Percentiles rank a stretch among this genome's conserved stretches.
Evolutionary conservation across 2,113 vertebrate genomes (phyloP).

Genomic region (Gasterosteus aculeatus): DNA sequence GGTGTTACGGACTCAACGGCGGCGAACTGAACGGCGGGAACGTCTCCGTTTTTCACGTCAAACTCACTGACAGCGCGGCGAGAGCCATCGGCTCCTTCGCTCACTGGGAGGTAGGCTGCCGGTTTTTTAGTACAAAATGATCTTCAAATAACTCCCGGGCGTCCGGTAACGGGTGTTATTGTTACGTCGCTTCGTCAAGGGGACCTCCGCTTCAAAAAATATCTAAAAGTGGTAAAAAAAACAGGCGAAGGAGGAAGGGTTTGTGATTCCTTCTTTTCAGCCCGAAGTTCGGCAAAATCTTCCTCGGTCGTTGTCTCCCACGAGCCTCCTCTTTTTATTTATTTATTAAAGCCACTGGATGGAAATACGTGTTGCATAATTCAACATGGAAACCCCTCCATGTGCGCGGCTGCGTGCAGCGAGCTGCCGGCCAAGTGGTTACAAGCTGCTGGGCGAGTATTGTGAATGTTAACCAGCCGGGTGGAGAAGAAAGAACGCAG

Average conservation of each 20-base stretch:
- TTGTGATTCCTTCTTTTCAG: neutral
- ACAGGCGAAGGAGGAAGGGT: conserved; percentile 6
- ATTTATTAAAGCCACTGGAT: conserved; percentile 13
- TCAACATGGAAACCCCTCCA: conserved; percentile 52
- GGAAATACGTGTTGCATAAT: conserved; percentile 64
- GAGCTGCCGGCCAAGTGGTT: conserved; percentile 29
- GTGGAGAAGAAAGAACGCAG: conserved; percentile 20
- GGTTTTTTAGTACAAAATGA: neutral
- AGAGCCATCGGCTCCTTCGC: conserved; percentile 86
- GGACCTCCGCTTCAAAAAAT: neutral
- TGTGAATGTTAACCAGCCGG: conserved; percentile 29
- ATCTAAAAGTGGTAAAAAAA: neutral
- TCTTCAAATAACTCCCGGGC: neutral
- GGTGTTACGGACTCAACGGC: conserved; percentile 88
- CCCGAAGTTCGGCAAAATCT: conserved; percentile 35
- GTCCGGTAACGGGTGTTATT: rapidly evolving
- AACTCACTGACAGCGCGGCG: conserved; percentile 92
- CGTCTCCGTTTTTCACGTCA: conserved; percentile 90
- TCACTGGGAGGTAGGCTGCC: conserved; percentile 80
- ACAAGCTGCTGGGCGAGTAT: conserved; percentile 43
- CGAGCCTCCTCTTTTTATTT: neutral
- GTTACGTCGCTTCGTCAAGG: neutral
- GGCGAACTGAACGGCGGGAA: conserved; percentile 80
- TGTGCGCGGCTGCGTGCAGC: conserved; percentile 17
- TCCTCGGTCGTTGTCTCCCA: conserved; percentile 27